Evolutionary conservation across 1,140 invertebrate genomes (phyloP), one percentile per base, ranked within the genome.

Genomic region (Rhagoletis zephyria): DNA sequence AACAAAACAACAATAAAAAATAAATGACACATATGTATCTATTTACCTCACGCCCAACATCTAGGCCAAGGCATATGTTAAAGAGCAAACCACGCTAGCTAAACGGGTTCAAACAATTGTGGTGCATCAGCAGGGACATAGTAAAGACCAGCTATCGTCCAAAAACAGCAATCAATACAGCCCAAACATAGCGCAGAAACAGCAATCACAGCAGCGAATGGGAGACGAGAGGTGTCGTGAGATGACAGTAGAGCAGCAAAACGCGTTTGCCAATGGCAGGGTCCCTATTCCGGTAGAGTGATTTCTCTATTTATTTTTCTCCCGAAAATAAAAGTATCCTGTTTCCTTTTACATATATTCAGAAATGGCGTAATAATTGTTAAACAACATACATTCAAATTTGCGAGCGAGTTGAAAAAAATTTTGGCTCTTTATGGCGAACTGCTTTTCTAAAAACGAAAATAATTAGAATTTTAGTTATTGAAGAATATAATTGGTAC

Each of bases 51-150:
- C 19, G 10, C 74, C 19, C 74, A 81, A 81, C 6, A 42, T 65
- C 61, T 89, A 93, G 92, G 88, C 90, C 85, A 87, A 89, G 88
- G 89, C 88, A 48, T 93, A 93, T 89, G 89, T 93, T 77, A 91
- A 92, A 89, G 92, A 93, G 87, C 91, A 91, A 91, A 92, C 92
- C 86, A 88, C 88, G 87, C 85, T 92, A 88, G 89, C 91, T 86
- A 92, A 91, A 89, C 89, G 91, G 77, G 90, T 90, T 63, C 91
- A 93, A 90, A 90, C 92, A 63, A 91, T 93, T 88, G 89, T 93
- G 89, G 89, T 92, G 87, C 90, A 93, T 88, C 87, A 89, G 77
- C 90, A 90, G 65, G 87, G 85, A 59, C 88, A 89, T 87, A 81
- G 63, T 48, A 86, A 89, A 89, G 90, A 91, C 87, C 90, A 92